phyloP scores from a whole-genome alignment of 2,888 invertebrate genomes.

The Bruchidius siliquastri region DNA sequence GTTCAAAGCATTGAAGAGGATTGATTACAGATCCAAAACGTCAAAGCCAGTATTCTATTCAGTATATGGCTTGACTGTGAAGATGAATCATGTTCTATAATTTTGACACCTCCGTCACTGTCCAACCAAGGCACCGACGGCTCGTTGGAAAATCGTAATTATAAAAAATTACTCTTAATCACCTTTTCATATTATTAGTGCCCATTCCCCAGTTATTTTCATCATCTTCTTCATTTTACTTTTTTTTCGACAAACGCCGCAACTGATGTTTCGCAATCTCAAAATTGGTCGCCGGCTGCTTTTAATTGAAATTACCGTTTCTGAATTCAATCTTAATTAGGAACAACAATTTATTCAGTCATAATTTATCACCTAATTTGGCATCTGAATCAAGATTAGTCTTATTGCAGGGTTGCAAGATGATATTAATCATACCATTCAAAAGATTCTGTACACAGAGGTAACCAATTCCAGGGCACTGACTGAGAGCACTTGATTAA shows the following conservation, averaged over 20 bases:
- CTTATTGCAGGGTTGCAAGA: background rate
- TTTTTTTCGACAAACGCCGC: constrained; percentile 12
- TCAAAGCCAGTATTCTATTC: no score
- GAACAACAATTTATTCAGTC: constrained; percentile 16
- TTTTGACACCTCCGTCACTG: background rate
- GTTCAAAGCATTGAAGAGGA: no score
- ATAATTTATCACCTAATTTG: constrained; percentile 20
- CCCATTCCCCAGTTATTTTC: constrained; percentile 10
- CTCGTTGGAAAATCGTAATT: constrained; percentile 32
- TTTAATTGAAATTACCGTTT: constrained; percentile 20
- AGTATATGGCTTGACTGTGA: no score
- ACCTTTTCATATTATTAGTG: constrained; percentile 4
- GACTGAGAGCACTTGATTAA: no score
- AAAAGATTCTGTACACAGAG: background rate
- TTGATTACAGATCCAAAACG: no score
- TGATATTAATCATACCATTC: background rate
- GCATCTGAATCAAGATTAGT: constrained; percentile 7
- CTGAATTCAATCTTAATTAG: constrained; percentile 21
- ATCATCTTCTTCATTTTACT: constrained; percentile 17
- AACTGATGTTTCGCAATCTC: constrained; percentile 18
- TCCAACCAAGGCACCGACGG: background rate
- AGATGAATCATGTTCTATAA: background rate
- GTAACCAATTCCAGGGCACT: background rate
- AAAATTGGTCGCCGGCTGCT: constrained; percentile 17
- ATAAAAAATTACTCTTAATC: constrained; percentile 40